Evolutionary conservation across 2,888 invertebrate genomes (phyloP).

Genomic region (Drosophila diplacantha): DNA sequence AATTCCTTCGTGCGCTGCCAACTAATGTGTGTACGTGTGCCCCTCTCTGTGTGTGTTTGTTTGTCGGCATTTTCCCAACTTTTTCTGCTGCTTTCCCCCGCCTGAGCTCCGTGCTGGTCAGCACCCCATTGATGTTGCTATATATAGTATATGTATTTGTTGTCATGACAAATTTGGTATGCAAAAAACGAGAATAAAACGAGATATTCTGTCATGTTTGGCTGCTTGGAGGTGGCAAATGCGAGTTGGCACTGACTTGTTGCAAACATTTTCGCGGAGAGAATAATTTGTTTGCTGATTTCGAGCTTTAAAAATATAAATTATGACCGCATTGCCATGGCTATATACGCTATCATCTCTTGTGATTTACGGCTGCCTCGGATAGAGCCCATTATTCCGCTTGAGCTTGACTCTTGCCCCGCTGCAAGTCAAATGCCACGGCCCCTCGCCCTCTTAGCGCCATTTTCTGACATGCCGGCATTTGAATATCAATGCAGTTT

Average conservation of each 20-base stretch:
- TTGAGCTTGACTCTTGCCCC: conserved; percentile 21
- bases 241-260: conserved; percentile 48
- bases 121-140: conserved; percentile 34
- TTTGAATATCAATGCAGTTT: conserved; percentile 58
- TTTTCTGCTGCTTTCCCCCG: conserved; percentile 21
- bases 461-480: conserved; percentile 64
- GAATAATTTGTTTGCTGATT: conserved; percentile 29
- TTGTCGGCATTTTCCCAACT: conserved; percentile 34
- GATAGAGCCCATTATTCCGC: conserved; percentile 1
- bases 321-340: conserved; percentile 25
- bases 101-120: conserved; percentile 14
- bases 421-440: conserved; percentile 14
- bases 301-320: conserved; percentile 27
- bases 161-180: conserved; percentile 32
- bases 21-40: conserved; percentile 39
- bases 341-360: conserved; percentile 4
- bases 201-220: conserved; percentile 48
- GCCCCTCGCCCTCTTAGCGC: conserved; percentile 14
- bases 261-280: conserved; percentile 27
- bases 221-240: conserved; percentile 50
- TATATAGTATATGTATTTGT: conserved; percentile 17
- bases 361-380: conserved; percentile 10
- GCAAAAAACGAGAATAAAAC: conserved; percentile 19
- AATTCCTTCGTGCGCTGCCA: conserved; percentile 60
- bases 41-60: conserved; percentile 24